These are phyloP conservation scores for Taxidea taxus DNA, from an alignment of 2,113 vertebrate genomes.

Conservation along the genomic window DNA sequence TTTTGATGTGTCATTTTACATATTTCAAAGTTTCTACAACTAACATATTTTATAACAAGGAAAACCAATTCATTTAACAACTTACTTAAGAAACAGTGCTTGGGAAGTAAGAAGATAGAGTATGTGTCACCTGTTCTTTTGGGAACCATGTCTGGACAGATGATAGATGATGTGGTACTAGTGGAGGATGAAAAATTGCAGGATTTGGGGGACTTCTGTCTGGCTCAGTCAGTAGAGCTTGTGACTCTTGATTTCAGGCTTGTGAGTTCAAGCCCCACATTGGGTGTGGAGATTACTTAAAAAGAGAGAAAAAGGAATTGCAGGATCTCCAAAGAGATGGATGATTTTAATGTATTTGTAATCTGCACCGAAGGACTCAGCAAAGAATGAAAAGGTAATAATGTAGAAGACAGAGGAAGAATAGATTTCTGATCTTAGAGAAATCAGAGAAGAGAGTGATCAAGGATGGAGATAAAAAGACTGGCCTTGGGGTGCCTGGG, in stretches of 20 bases:
- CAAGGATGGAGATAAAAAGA: background rate
- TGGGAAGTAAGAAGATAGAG: background rate
- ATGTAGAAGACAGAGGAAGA: background rate
- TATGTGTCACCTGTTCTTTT: background rate
- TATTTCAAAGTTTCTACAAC: background rate
- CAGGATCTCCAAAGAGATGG: background rate
- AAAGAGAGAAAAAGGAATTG: background rate
- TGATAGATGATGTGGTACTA: background rate
- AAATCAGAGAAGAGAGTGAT: background rate
- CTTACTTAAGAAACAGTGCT: background rate
- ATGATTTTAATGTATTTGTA: background rate
- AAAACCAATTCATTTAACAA: background rate
- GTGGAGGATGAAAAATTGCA: background rate
- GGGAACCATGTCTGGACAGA: background rate
- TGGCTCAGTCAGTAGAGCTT: background rate
- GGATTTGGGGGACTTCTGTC: background rate
- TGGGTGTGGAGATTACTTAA: background rate
- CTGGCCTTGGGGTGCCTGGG: background rate
- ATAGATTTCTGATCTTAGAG: background rate
- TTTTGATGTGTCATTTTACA: conserved; percentile 1
- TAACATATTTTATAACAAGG: background rate
- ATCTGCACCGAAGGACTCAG: background rate
- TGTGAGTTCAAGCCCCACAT: background rate
- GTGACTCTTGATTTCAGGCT: background rate
- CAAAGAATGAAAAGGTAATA: background rate